Percentiles rank a stretch among this genome's conserved stretches.
Conservation (phyloP, 2,797 vertebrate species). For the Enteromius anoplus region DNA sequence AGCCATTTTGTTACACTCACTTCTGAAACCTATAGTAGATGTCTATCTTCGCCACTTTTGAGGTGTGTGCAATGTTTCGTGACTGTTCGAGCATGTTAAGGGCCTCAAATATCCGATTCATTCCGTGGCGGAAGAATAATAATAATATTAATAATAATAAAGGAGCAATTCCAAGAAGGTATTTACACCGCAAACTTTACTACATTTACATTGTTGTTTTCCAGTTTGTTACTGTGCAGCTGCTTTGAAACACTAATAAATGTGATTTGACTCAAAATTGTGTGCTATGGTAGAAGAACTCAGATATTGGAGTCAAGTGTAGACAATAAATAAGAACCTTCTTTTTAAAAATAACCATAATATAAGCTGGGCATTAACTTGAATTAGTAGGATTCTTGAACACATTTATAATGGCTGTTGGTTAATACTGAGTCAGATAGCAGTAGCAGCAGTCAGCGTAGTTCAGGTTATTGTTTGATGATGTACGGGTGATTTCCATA, state of each 20-base stretch:
- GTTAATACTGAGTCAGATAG: not conserved
- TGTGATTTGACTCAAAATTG: not conserved
- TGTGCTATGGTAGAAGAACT: not conserved
- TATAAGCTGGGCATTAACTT: not conserved
- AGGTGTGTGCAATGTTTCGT: too few relatives aligned
- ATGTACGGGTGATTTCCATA: not conserved
- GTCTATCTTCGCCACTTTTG: too few relatives aligned
- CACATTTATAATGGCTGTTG: not conserved
- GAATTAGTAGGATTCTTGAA: not conserved
- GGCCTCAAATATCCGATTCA: too few relatives aligned
- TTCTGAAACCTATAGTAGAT: too few relatives aligned
- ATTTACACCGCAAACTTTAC: not conserved
- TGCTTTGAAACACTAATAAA: not conserved
- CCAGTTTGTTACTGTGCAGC: not conserved
- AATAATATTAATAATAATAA: too few relatives aligned
- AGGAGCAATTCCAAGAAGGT: too few relatives aligned
- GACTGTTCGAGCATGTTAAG: too few relatives aligned
- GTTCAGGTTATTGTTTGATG: slow-evolving; percentile 11
- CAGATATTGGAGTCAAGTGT: not conserved
- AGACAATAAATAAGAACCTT: not conserved
- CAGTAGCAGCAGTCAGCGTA: not conserved
- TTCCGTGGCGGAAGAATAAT: too few relatives aligned
- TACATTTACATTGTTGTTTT: not conserved
- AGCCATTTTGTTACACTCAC: too few relatives aligned
- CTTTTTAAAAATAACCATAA: too few relatives aligned